A percentile compares a stretch with the other conserved stretches of the same genome.
These are phyloP conservation scores for Megaptera novaeangliae DNA, from an alignment of 2,113 vertebrate genomes.

Conservation along the genomic window DNA sequence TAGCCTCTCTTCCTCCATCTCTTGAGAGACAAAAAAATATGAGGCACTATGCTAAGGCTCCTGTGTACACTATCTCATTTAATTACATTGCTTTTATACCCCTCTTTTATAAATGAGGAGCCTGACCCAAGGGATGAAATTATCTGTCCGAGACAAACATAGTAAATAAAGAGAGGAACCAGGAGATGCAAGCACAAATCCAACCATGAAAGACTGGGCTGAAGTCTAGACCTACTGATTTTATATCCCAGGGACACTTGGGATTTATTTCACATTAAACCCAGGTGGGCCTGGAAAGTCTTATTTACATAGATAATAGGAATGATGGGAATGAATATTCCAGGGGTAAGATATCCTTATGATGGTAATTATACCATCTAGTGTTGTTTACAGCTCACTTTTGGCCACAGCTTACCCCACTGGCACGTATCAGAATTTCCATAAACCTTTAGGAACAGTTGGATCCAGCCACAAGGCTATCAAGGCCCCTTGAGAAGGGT, in stretches of 20 bases:
- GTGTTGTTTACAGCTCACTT: not conserved
- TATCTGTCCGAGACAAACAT: not conserved
- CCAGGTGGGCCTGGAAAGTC: not conserved
- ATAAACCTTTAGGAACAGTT: not conserved
- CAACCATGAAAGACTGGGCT: not conserved
- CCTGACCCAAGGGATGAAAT: not conserved
- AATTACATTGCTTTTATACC: not conserved
- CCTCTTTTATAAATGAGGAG: not conserved
- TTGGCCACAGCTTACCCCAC: not conserved
- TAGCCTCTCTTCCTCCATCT: not conserved
- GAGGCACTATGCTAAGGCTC: not conserved
- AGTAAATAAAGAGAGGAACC: not conserved
- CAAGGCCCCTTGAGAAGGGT: not conserved
- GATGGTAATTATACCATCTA: not conserved
- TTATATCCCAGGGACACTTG: not conserved
- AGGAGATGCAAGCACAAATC: not conserved
- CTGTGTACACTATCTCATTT: not conserved
- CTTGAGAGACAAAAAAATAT: not conserved
- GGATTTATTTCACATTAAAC: not conserved
- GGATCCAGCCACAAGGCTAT: accelerated
- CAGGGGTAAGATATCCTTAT: not conserved
- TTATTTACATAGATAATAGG: not conserved
- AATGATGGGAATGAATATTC: not conserved
- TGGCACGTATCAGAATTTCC: not conserved
- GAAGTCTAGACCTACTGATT: not conserved